Conservation (phyloP, 2,113 vertebrate genomes). For the Scatophagus argus region DNA sequence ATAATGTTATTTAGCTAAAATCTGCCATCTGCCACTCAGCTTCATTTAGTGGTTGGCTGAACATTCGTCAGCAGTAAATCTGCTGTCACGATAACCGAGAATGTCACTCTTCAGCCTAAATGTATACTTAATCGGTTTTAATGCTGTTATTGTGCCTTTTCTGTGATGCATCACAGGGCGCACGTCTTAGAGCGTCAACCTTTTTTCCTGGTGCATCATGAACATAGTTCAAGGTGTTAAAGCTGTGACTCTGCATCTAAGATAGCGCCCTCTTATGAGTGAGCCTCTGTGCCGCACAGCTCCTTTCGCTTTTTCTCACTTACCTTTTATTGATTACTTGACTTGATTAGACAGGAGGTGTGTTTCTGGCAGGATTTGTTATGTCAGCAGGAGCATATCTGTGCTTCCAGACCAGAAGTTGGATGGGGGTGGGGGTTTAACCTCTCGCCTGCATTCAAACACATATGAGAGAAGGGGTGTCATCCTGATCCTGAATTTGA, state of each 20-base stretch:
- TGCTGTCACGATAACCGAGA: background rate
- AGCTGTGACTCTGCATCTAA: conserved; percentile 15
- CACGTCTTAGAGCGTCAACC: conserved; percentile 6
- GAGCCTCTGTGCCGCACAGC: background rate
- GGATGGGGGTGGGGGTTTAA: background rate
- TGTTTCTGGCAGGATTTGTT: conserved; percentile 11
- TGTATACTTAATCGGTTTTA: background rate
- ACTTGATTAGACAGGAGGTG: background rate
- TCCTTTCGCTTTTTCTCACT: too few relatives aligned
- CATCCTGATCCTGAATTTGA: conserved; percentile 3
- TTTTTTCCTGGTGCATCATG: conserved; percentile 36
- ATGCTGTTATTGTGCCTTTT: background rate
- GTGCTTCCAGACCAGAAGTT: background rate
- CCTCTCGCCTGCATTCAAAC: conserved; percentile 24
- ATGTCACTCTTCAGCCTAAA: background rate
- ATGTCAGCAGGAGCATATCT: conserved; percentile 21
- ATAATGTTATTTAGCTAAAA: conserved; percentile 26
- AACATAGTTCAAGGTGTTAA: conserved; percentile 1
- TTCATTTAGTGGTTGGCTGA: conserved; percentile 11
- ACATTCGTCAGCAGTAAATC: background rate
- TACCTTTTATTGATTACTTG: background rate
- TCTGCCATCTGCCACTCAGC: conserved; percentile 25
- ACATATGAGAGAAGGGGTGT: background rate
- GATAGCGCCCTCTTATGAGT: conserved; percentile 14
- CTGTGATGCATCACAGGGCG: background rate